Percentiles rank a stretch among this genome's conserved stretches.
Conservation (phyloP, 2,113 vertebrate genomes). For the Gymnobelideus leadbeateri region DNA sequence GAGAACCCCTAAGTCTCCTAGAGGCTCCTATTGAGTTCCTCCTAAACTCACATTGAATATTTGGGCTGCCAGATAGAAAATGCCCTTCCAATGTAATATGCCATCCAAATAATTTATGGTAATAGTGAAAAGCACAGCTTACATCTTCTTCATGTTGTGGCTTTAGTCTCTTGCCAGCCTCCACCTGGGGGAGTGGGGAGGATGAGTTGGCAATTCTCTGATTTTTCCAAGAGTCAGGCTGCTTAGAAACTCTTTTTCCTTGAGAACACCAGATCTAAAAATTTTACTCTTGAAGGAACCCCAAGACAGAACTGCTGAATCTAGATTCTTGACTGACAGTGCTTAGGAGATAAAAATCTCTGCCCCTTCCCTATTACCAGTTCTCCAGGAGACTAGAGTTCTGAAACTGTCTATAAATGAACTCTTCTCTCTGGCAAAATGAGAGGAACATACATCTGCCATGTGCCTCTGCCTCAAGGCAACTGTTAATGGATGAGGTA, state of each 20-base stretch:
- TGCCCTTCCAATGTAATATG: background rate
- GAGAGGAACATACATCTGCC: background rate
- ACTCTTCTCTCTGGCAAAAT: background rate
- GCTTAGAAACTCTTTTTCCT: background rate
- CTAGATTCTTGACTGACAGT: background rate
- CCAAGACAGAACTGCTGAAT: background rate
- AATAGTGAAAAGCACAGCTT: background rate
- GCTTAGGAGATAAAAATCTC: background rate
- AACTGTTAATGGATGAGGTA: background rate
- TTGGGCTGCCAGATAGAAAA: background rate
- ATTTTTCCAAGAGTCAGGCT: background rate
- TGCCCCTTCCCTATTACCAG: background rate
- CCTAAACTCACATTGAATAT: background rate
- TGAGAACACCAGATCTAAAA: background rate
- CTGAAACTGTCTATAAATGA: background rate
- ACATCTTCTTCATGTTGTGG: background rate
- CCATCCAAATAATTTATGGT: background rate
- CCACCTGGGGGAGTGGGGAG: background rate
- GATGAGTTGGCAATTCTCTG: background rate
- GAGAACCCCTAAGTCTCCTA: background rate
- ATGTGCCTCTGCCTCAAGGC: background rate
- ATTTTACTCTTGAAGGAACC: background rate
- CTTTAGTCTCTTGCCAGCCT: background rate
- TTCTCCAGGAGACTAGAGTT: background rate
- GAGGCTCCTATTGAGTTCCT: background rate